Evolutionary conservation across 2,797 vertebrate genomes (phyloP), one percentile per base, ranked within the genome.

Genomic region (Kryptopterus vitreolus): DNA sequence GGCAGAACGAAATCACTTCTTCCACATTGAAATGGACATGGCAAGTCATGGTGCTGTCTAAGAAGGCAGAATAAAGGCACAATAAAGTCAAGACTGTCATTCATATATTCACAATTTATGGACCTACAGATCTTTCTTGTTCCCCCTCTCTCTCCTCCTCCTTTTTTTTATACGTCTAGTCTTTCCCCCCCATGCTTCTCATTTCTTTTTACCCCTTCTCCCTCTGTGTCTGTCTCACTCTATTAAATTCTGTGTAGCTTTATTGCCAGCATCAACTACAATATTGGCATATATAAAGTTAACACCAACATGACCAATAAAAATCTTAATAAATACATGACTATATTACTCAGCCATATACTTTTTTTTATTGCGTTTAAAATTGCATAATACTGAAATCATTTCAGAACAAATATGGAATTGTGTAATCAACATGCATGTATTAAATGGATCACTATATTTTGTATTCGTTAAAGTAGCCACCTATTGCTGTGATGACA

Each of bases 31-130:
- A 81, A 81, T 81, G 79, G 82, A 76, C 81, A 83, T 87, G 86
- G 84, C 81, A 86, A n/a, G 84, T 85, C 83, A 86, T 84, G 72
- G 84, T 57, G 69, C 75, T 80, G 61, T 84, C 81, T 77, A 83
- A 83, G 83, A 33, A 63, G 33, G 82, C 75, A 72, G 61, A 82
- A 81, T 78, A 82, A 75, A 75, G 70, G 52, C 33, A 80, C 68
- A 83, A 83, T 81, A 61, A 73, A 57, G 77, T 38, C 33, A 20
- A 46, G 57, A 86, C 76, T 71, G 81, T 81, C 83, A 80, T 58
- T 71, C 74, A 52, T 20, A 58, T 52, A 68, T 55, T 78, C 63
- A 57, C 50, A 20, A 53, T 57, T 68, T 55, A 68, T 78, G 24
- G n/a, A 53, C 52, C 24, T 13, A 55, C 61, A 63, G 15, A 58